phyloP scores from a whole-genome alignment of 2,113 vertebrate genomes.

The Phocoena phocoena region DNA sequence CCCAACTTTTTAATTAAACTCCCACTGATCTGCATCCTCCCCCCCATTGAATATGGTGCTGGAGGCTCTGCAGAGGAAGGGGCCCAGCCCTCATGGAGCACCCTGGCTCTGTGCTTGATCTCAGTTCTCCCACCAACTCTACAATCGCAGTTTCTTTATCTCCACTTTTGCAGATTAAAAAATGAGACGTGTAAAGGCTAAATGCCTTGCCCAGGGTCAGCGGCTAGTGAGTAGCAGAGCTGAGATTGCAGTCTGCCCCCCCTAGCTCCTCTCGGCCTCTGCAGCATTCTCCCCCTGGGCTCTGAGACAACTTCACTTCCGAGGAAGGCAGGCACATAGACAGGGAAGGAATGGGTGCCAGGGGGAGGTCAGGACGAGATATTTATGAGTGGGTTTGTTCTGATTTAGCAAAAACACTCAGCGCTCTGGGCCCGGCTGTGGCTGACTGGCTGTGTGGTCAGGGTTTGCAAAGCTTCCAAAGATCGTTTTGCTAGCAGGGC shows the following conservation, averaged over 20 bases:
- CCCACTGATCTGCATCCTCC: not conserved
- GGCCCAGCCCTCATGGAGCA: not conserved
- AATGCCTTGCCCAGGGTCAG: not conserved
- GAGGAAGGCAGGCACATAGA: not conserved
- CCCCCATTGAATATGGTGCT: not conserved
- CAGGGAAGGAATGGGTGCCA: not conserved
- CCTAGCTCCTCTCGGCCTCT: not conserved
- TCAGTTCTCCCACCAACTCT: not conserved
- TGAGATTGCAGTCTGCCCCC: rapidly evolving
- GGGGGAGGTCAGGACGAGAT: not conserved
- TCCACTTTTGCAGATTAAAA: conserved; percentile 3
- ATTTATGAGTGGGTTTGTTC: conserved; percentile 35
- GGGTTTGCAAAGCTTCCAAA: conserved; percentile 55
- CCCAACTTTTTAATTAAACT: not conserved
- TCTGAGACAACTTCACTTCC: not conserved
- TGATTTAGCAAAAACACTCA: conserved; percentile 37
- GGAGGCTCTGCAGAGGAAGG: not conserved
- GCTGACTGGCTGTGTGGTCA: conserved; percentile 37
- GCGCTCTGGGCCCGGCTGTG: not conserved
- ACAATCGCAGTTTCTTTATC: not conserved
- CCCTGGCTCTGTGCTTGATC: not conserved
- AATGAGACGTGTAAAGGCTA: not conserved
- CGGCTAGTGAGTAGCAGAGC: not conserved
- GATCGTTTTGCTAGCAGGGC: conserved; percentile 48
- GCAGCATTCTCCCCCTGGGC: not conserved